Evolutionary conservation across 2,888 invertebrate species (phyloP), one percentile per base, ranked within the genome.

Genomic region (Buathra laborator): DNA sequence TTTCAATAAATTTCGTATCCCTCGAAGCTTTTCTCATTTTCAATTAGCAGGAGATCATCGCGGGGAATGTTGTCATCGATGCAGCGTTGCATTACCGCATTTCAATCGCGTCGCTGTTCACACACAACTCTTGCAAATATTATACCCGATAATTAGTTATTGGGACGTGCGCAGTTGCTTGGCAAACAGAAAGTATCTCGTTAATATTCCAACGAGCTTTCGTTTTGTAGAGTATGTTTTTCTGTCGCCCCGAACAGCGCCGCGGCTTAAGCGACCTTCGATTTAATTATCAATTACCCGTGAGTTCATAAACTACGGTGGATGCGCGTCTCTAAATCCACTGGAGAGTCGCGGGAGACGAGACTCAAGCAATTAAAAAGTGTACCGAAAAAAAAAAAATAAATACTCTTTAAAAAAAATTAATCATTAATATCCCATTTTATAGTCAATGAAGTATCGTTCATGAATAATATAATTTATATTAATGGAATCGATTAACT

Each of bases 201-300:
- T 82, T 82, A 71, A 82, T 71, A 76, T 82, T 82, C 76, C 76
- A 82, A 81, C 81, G 81, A 81, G 81, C 70, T 66, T 76, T 75
- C 12, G 68, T 29, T 70, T 37, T 32, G 3, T 62, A 2, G 46
- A 16, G 7, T 43, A 19, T 43, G 46, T 81, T 81, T 74, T 81
- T 68, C 66, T 48, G 46, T 56, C 44, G 46, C 56, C 10, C 19
- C 46, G 66, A 24, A 80, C 46, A 19, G 44, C 29, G 66, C 37
- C 19, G 14, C 16, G 44, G 51, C 74, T 12, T 44, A 67, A 37
- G 12, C 53, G 67, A n/a, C 12, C 29, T 16, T 46, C 16, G 68
- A 6, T 81, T 81, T 83, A 83, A 83, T 78, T 83, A 83, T 83
- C 83, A 83, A 83, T 83, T 83, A 83, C 74, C 83, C 14, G 56